Evolutionary conservation across 2,888 invertebrate genomes (phyloP).

Genomic region (Colletes collaris): DNA sequence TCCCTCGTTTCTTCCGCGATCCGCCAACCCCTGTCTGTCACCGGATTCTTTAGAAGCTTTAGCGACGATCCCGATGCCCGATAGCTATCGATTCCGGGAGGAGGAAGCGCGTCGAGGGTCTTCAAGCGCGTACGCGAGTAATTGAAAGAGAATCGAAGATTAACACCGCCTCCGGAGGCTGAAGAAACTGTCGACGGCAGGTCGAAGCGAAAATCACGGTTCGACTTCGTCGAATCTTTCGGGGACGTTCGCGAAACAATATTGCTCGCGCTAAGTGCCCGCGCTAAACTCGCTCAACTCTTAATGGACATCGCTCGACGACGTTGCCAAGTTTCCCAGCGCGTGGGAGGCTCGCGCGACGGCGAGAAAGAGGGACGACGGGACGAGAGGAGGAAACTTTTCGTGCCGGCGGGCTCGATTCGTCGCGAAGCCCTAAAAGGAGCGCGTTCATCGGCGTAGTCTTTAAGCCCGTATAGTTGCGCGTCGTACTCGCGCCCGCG

Average conservation of each 20-base stretch:
- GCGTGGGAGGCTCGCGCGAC: not conserved
- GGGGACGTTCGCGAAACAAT: slow-evolving; percentile 60
- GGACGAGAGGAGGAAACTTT: slow-evolving; percentile 61
- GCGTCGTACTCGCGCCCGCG: not conserved
- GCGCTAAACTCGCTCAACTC: slow-evolving; percentile 62
- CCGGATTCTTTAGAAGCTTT: too few species aligned
- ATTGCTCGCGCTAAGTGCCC: slow-evolving; percentile 64
- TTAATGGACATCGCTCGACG: slow-evolving; percentile 65
- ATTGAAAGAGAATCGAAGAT: slow-evolving; percentile 45
- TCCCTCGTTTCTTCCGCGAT: too few species aligned
- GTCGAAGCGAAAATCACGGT: not conserved
- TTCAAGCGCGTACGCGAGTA: slow-evolving; percentile 7
- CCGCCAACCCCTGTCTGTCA: too few species aligned
- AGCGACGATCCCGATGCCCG: too few species aligned
- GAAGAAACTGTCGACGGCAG: not conserved
- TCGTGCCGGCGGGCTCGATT: slow-evolving; percentile 52
- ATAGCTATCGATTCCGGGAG: slow-evolving; percentile 9
- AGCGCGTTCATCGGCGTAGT: slow-evolving; percentile 58
- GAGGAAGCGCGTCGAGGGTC: slow-evolving; percentile 11
- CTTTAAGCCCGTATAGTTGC: slow-evolving; percentile 40
- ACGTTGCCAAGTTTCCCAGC: slow-evolving; percentile 51
- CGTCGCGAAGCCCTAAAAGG: slow-evolving; percentile 52
- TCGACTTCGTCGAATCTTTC: slow-evolving; percentile 26
- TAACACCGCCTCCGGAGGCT: slow-evolving; percentile 8
- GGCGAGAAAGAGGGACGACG: slow-evolving; percentile 21